These are phyloP conservation scores for Parazoanthus darwini DNA, from an alignment of 92 coral and sea anemone species.

Conservation along the genomic window DNA sequence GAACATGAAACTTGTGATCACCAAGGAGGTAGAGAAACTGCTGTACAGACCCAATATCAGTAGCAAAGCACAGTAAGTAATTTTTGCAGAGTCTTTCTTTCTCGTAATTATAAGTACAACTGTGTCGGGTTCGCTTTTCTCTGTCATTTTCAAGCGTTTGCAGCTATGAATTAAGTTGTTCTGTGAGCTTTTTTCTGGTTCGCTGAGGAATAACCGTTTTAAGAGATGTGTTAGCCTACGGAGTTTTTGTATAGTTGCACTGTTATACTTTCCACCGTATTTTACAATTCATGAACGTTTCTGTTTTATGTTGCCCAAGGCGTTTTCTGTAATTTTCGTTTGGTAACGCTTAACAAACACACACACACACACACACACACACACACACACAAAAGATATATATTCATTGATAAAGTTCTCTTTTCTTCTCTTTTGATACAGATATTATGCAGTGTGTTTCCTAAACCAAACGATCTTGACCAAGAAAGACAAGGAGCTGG, in stretches of 20 bases:
- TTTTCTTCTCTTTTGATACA: slow-evolving; percentile 3
- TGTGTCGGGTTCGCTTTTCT: background rate
- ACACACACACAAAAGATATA: no score
- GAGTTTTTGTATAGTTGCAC: no score
- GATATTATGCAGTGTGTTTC: slow-evolving; percentile 94
- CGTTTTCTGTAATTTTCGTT: no score
- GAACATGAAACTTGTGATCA: slow-evolving; percentile 88
- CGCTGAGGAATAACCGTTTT: no score
- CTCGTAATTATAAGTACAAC: background rate
- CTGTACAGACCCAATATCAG: slow-evolving; percentile 89
- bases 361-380: no score
- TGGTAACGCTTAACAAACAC: no score
- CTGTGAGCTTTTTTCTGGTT: no score
- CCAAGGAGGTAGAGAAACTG: slow-evolving; percentile 86
- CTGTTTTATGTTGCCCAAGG: no score
- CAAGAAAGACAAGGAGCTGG: slow-evolving; percentile 75
- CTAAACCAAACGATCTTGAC: slow-evolving; percentile 88
- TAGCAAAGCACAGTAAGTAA: slow-evolving; percentile 95
- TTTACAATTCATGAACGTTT: no score
- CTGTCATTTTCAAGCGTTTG: background rate
- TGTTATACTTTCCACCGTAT: no score
- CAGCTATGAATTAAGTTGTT: no score
- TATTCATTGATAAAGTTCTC: background rate
- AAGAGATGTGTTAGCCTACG: no score
- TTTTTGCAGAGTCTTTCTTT: background rate